Base-by-base conservation (phyloP, 2,888 invertebrate species). In the Drosophila helvetica region DNA sequence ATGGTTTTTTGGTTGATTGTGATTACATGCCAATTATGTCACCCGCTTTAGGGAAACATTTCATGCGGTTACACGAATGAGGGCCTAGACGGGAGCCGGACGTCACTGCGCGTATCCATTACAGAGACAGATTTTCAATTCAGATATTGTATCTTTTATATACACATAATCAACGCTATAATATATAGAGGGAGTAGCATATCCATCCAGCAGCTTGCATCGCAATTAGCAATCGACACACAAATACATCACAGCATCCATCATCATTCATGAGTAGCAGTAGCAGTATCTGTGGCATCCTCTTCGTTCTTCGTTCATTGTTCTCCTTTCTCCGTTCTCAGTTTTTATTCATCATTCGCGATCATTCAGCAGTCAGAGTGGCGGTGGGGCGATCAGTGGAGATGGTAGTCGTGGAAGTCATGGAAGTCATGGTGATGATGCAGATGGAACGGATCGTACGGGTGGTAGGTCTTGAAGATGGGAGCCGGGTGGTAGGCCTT, bases 401-500 rank as follows among this genome's bases (percentile, higher is more conserved):
- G 72, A 54, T 87, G 86, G 64, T 86, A 89, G 42, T 89, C 86
- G 17, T 81, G 86, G 61, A 74, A 80, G 22, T 74, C 83, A 38
- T 81, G 86, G 61, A 74, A 80, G 27, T 75, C 83, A 33, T 83
- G 89, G 65, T 84, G 79, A 54, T 90, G 90, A 73, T 88, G 86
- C 54, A 79, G 78, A 4, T 86, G 86, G 71, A 74, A 90, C 8
- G 89, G 90, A 78, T 90, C 90, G 25, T 62, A 80, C 1, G 90
- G 83, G 69, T 90, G 89, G 59, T 89, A 90, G n/a, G 90, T 82
- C 57, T 90, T 90, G 57, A 90, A 86, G 22, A 90, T 82, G 27
- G 91, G 91, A 10, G 89, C 90, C 17, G 91, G 75, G 71, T 91
- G 91, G 51, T 90, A 91, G 6, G 91, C 77, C 72, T 91, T 91